Base-by-base conservation (phyloP, 2,113 vertebrate species). In the Chloebia gouldiae region DNA sequence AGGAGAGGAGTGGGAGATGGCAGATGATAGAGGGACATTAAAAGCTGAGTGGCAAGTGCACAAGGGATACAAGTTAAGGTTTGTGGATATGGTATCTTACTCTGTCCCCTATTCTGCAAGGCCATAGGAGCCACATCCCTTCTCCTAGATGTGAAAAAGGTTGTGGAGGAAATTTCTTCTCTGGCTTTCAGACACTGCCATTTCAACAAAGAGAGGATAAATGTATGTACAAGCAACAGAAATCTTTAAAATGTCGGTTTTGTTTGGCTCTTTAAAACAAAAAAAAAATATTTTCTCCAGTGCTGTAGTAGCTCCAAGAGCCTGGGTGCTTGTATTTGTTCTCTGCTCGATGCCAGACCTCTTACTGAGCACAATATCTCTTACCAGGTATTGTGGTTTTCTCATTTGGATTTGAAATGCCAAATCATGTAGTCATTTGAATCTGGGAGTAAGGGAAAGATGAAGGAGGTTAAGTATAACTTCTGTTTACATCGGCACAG, bases 381-480 rank as follows among this genome's bases (percentile, higher is more conserved):
- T 93, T 78, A 71, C 49, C 81, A 85, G 65, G 73, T 92, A 88
- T 81, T 94, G 78, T 68, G 76, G 6, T 64, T 95, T 97, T 97
- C 73, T 59, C 54, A 84, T 54, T 95, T 94, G 83, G 86, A 86
- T 72, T 77, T 86, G 79, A 70, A 95, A 94, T 92, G 59, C 83
- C 81, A 90, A 86, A 97, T 89, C 86, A 65, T 86, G 87, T 70
- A 94, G 88, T 82, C 90, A 92, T 97, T 96, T 84, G 71, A 93
- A 93, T 92, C 73, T 85, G 77, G 61, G 51, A 82, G 44, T 16
- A 56, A 89, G 90, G 93, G 91, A 80, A 94, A 88, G 95, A 88
- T 90, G 95, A 78, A 97, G 77, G 59, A 94, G 61, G 73, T 97
- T 97, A 97, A 97, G 40, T 91, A 91, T 75, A 94, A 86, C 88